phyloP scores from a whole-genome alignment of 2,797 vertebrate genomes.

The Limosa lapponica region DNA sequence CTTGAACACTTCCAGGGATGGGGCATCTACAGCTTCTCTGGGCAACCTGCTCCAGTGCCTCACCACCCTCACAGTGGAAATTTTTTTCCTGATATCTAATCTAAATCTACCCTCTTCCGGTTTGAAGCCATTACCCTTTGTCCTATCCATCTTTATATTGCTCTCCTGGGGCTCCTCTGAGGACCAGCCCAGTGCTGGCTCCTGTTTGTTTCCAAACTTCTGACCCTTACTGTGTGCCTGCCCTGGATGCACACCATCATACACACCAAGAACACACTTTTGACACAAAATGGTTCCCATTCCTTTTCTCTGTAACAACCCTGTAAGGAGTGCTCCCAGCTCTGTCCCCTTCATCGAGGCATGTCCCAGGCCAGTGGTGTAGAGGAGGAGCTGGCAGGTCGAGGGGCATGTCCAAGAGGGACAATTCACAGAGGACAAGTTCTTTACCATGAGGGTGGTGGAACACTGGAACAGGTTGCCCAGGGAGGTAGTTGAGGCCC shows the following conservation, averaged over 20 bases:
- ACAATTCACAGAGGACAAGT: neutral
- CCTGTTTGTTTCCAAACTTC: neutral
- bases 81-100: neutral
- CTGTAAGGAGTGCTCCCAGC: neutral
- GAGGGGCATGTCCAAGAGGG: neutral
- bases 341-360: fast-evolving
- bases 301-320: neutral
- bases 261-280: neutral
- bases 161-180: neutral
- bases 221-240: neutral
- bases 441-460: no score
- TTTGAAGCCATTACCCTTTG: neutral
- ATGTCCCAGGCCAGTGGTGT: neutral
- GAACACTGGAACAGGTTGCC: no score
- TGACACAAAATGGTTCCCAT: neutral
- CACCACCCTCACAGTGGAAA: neutral
- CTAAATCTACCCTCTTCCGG: neutral
- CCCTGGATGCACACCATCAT: neutral
- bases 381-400: neutral
- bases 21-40: neutral
- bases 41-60: neutral
- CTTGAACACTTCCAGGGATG: neutral
- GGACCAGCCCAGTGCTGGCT: neutral
- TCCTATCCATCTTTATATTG: neutral
- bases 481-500: no score